Conservation (phyloP, 1,140 invertebrate genomes). For the Zaprionus nigranus region DNA sequence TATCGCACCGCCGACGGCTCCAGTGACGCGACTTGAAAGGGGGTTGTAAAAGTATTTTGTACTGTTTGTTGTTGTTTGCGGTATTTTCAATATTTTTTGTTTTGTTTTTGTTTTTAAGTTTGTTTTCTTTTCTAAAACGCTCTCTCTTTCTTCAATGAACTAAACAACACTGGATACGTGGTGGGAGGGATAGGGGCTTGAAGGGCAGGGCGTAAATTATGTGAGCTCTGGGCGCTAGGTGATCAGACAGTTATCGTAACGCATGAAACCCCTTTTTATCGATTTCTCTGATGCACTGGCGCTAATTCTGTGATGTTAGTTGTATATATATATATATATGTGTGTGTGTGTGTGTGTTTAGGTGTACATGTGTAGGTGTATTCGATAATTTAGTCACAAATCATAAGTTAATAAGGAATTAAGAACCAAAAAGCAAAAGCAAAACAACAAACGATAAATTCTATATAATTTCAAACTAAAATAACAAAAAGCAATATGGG, state of each 20-base stretch:
- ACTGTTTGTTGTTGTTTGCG: slow-evolving; percentile 49
- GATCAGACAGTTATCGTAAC: slow-evolving; percentile 48
- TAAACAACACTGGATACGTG: slow-evolving; percentile 11
- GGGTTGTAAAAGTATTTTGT: slow-evolving; percentile 53
- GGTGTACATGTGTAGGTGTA: slow-evolving; percentile 3
- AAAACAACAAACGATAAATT: slow-evolving; percentile 29
- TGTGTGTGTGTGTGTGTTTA: slow-evolving; percentile 16
- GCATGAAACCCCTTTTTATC: slow-evolving; percentile 77
- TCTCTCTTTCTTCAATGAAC: background rate
- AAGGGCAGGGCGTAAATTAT: background rate
- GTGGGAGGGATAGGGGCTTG: background rate
- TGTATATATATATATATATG: background rate
- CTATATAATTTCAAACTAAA: background rate
- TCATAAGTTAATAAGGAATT: slow-evolving; percentile 18
- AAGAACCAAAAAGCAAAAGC: slow-evolving; percentile 31
- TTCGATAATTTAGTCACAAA: slow-evolving; percentile 41
- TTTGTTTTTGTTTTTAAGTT: slow-evolving; percentile 19
- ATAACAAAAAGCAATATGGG: slow-evolving; percentile 1
- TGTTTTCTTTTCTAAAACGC: slow-evolving; percentile 11
- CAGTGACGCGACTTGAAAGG: slow-evolving; percentile 86
- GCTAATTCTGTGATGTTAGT: slow-evolving; percentile 37
- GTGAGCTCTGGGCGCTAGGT: slow-evolving; percentile 23
- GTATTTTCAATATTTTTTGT: slow-evolving; percentile 23
- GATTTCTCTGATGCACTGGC: slow-evolving; percentile 34
- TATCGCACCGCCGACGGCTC: slow-evolving; percentile 84